Conservation (phyloP, 2,888 invertebrate species). For the Drosophila subsilvestris region DNA sequence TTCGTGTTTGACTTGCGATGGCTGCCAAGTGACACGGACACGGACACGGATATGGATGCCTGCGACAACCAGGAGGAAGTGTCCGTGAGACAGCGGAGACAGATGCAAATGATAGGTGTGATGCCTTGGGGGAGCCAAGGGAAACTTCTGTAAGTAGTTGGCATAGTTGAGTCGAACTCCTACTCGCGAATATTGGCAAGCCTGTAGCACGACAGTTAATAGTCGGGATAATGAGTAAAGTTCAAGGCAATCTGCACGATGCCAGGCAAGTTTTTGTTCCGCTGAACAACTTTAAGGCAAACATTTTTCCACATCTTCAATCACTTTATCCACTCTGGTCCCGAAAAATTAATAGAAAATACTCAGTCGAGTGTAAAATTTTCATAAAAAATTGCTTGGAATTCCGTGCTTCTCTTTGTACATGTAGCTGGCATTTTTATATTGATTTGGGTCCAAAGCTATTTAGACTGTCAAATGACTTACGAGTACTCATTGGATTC, state of each 20-base stretch:
- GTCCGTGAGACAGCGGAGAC: slow-evolving; percentile 4
- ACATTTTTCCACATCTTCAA: slow-evolving; percentile 4
- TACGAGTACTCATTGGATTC: neutral
- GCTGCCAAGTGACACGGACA: slow-evolving; percentile 14
- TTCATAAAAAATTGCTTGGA: neutral
- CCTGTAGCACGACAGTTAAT: slow-evolving; percentile 32
- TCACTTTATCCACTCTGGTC: neutral
- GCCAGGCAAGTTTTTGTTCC: slow-evolving; percentile 22
- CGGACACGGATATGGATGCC: slow-evolving; percentile 22
- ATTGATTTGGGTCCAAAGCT: slow-evolving; percentile 3
- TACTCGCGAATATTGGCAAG: slow-evolving; percentile 32
- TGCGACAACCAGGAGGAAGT: slow-evolving; percentile 32
- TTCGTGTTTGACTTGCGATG: slow-evolving; percentile 41
- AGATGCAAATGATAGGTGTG: slow-evolving; percentile 49
- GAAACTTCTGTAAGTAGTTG: slow-evolving; percentile 55
- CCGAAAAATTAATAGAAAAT: slow-evolving; percentile 53
- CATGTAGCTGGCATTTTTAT: slow-evolving; percentile 4
- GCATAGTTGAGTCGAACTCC: slow-evolving; percentile 36
- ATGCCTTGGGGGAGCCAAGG: slow-evolving; percentile 4
- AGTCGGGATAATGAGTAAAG: slow-evolving; percentile 56
- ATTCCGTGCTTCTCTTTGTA: slow-evolving; percentile 23
- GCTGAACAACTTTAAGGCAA: slow-evolving; percentile 1
- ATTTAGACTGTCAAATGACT: slow-evolving; percentile 10
- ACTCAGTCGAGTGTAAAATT: slow-evolving; percentile 50
- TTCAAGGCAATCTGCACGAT: slow-evolving; percentile 16